Base-by-base conservation (phyloP, 2,888 invertebrate genomes). In the Ormyrus thymus region DNA sequence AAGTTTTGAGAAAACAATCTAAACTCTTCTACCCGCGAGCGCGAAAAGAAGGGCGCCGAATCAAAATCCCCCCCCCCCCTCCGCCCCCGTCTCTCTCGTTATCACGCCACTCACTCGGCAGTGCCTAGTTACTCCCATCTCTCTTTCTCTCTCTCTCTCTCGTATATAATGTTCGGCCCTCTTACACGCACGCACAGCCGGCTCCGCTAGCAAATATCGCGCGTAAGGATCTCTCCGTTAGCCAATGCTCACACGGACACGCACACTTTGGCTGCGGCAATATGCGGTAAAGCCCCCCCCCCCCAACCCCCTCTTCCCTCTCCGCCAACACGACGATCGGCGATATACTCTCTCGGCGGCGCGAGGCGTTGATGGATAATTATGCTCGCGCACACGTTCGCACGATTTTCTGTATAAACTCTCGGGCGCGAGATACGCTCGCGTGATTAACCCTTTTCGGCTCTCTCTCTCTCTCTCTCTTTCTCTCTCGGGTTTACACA, bases 321-420 rank as follows among this genome's bases (percentile, higher is more conserved):
- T 29, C 29, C n/a, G n/a, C 29, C 29, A 0, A 4, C 29, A 29
- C 29, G 68, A 65, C 66, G 77, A 72, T 72, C 72, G 48, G 46
- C 78, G 76, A 69, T 69, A 72, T 46, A 72, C 29, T 29, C 29
- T 29, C 29, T 29, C 29, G 29, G 29, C 10, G 61, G 29, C 29
- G 45, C 78, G 56, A 76, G 79, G 77, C 74, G 77, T 80, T 74
- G 80, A 77, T 80, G 80, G 77, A 77, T 80, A 78, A 80, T 80
- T 80, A 77, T 78, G 75, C 77, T 51, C n/a, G 59, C 43, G 29
- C 53, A 65, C 55, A 69, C 45, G 61, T 58, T 55, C 15, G 70
- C 68, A 48, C 64, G 74, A 66, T 72, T 72, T 76, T 80, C 76
- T n/a, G 68, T 61, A 68, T 59, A 76, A 65, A 70, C 69, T 65